Conservation (phyloP, 2,797 vertebrate species). For the Sebastes reedi region DNA sequence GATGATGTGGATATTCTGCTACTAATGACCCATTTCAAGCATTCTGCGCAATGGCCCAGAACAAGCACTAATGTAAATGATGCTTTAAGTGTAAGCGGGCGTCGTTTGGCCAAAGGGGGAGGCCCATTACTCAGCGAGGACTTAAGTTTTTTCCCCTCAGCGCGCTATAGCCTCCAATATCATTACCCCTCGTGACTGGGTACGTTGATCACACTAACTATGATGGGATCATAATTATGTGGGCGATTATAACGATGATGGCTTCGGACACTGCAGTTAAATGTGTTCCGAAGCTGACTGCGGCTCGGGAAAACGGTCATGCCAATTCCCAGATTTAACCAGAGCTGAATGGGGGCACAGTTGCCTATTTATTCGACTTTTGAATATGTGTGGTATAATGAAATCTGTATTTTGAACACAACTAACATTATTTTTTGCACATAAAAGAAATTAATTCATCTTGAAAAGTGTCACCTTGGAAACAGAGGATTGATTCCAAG, state of each 20-base stretch:
- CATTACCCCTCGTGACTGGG: conserved; percentile 59
- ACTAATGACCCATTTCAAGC: conserved; percentile 70
- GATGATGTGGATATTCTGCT: conserved; percentile 66
- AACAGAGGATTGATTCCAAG: not conserved
- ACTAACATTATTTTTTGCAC: not conserved
- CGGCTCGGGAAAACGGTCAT: conserved; percentile 1
- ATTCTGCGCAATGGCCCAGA: conserved; percentile 68
- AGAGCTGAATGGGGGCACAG: not conserved
- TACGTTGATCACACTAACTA: conserved; percentile 61
- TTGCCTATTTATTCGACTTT: not conserved
- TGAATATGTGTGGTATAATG: not conserved
- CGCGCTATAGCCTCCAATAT: conserved; percentile 40
- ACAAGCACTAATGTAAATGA: conserved; percentile 75
- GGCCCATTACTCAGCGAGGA: conserved; percentile 62
- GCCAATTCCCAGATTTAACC: conserved; percentile 9
- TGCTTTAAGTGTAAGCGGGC: conserved; percentile 72
- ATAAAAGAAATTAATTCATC: not conserved
- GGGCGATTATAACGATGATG: conserved; percentile 56
- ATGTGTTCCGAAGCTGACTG: conserved; percentile 37
- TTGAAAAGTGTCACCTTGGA: not conserved
- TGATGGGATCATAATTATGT: conserved; percentile 67
- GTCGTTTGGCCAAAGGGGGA: conserved; percentile 70
- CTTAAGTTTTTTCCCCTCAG: conserved; percentile 46
- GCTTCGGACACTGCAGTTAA: conserved; percentile 47
- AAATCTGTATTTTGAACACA: not conserved